Evolutionary conservation across 2,888 invertebrate species (phyloP).

Genomic region (Lycocerus yunnanus): DNA sequence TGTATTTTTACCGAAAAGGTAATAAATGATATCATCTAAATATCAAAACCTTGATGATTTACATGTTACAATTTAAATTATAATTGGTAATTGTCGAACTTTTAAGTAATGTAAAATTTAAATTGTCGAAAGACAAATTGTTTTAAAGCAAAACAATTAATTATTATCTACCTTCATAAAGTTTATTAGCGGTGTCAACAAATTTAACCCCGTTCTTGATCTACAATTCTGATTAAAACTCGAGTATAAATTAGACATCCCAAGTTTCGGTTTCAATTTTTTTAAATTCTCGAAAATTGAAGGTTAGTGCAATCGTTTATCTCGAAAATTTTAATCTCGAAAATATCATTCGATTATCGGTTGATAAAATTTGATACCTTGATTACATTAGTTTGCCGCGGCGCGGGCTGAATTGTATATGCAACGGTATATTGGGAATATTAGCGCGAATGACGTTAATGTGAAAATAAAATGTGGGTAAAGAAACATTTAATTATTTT

Average conservation of each 20-base stretch:
- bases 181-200: neutral
- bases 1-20: neutral
- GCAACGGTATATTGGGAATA: no score
- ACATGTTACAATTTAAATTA: neutral
- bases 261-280: neutral
- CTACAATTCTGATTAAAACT: neutral
- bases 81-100: neutral
- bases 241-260: neutral
- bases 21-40: neutral
- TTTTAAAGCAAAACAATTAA: neutral
- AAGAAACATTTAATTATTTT: no score
- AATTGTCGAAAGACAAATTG: neutral
- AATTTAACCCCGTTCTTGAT: neutral
- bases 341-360: no score
- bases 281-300: neutral
- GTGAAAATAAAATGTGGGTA: no score
- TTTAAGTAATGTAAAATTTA: neutral
- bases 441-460: no score
- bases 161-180: neutral
- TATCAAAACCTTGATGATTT: neutral
- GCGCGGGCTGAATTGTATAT: no score
- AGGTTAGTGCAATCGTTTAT: neutral
- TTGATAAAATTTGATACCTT: no score
- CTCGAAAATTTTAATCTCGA: no score
- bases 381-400: no score